Evolutionary conservation across 2,113 vertebrate genomes (phyloP), one percentile per base, ranked within the genome.

Genomic region (Centrocercus urophasianus): DNA sequence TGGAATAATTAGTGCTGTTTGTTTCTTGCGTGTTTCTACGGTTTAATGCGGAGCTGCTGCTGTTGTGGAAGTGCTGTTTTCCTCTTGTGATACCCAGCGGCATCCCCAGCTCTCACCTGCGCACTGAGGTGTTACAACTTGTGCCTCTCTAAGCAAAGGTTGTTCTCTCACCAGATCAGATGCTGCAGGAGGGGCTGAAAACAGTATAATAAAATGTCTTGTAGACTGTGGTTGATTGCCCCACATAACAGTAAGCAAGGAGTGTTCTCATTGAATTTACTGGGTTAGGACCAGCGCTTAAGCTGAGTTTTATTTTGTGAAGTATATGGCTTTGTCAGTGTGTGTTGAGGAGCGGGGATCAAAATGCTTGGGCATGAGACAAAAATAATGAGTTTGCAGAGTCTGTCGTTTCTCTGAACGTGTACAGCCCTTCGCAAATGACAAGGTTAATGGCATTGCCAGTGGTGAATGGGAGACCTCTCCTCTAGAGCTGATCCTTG

Each of bases 41-140:
- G 74, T 87, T 93, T 71, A 93, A 66, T 21, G 72, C 43, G 87
- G 87, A 75, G 57, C 48, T 77, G 64, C 63, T 86, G 28, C 60
- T 90, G 43, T 47, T 8, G 10, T 77, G 61, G 25, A 83, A 88
- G 83, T 32, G 47, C 13, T 72, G 42, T 24, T 73, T 94, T 87
- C 54, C 92, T 52, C 50, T 59, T 71, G 45, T 52, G 13, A 17
- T 82, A 67, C 21, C 30, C 63, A 75, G 4, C 7, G 28, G 42
- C 18, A 24, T 20, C 40, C 52, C n/a, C 70, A 83, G 57, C 43
- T 76, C 60, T 70, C 30, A 32, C 6, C 56, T n/a, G 22, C 36
- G 42, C 20, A 25, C 59, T n/a, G 52, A 66, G 63, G 32, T 27
- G 10, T 88, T 59, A 27, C 16, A 40, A 50, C 81, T 86, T 64